phyloP scores from a whole-genome alignment of 2,113 vertebrate species.

The Cryptomyrus ogoouensis region DNA sequence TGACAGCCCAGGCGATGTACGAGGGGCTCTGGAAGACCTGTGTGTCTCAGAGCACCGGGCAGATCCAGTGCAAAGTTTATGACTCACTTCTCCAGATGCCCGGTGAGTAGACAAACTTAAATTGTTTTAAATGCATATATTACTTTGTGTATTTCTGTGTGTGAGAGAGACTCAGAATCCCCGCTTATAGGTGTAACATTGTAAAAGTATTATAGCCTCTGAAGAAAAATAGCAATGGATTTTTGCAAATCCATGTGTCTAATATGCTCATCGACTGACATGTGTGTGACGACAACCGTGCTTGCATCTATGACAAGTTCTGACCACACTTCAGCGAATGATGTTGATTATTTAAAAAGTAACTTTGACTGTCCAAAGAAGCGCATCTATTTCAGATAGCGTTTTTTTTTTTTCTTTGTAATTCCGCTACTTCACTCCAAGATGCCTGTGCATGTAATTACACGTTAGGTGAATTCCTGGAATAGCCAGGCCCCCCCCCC shows the following conservation, averaged over 20 bases:
- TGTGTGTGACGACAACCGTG: background rate
- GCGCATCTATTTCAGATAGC: background rate
- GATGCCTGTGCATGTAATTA: slow-evolving; percentile 36
- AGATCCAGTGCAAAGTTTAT: slow-evolving; percentile 87
- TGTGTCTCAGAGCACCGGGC: slow-evolving; percentile 86
- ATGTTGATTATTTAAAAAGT: background rate
- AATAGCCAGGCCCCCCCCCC: slow-evolving; percentile 13
- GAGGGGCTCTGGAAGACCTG: slow-evolving; percentile 92
- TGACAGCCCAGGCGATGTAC: slow-evolving; percentile 85
- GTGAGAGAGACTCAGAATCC: background rate
- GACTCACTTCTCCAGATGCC: slow-evolving; percentile 82
- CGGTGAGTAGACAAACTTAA: slow-evolving; percentile 53
- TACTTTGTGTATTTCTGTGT: background rate
- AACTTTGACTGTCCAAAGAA: background rate
- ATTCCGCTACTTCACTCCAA: background rate
- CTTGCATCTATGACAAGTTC: background rate
- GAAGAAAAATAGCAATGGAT: background rate
- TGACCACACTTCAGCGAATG: background rate
- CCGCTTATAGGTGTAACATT: background rate
- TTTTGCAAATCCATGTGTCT: background rate
- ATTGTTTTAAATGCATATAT: background rate
- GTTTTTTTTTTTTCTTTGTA: background rate
- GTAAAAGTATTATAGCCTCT: background rate
- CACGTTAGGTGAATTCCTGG: slow-evolving; percentile 50
- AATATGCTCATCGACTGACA: background rate